Conservation (phyloP, 1,140 invertebrate genomes). For the Ladona fulva region DNA sequence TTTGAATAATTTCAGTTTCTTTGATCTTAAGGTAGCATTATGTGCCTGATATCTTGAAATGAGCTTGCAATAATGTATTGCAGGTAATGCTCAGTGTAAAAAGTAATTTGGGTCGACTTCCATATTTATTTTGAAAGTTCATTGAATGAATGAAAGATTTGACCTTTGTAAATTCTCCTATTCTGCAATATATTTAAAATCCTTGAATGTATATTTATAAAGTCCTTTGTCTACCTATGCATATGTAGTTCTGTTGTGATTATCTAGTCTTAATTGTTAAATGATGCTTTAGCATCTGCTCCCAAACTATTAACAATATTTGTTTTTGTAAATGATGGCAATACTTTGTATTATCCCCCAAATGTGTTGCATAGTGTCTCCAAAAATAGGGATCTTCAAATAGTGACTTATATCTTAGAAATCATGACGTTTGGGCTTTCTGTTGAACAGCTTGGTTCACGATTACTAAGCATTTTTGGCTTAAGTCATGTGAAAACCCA, state of each 20-base stretch:
- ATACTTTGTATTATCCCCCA: not conserved
- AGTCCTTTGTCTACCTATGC: not conserved
- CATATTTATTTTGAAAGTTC: not conserved
- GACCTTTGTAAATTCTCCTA: not conserved
- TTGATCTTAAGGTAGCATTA: too few species aligned
- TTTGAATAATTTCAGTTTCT: too few species aligned
- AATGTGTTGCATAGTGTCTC: not conserved
- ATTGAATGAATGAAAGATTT: not conserved
- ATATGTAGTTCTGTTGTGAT: not conserved
- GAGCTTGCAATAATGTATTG: not conserved
- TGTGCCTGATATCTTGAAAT: not conserved
- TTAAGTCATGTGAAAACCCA: not conserved
- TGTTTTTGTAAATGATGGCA: not conserved
- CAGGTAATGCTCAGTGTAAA: not conserved
- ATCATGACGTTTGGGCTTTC: not conserved
- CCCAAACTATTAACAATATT: not conserved
- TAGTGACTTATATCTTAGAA: too few species aligned
- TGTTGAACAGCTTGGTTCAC: not conserved
- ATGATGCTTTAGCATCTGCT: not conserved
- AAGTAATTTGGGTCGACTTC: not conserved
- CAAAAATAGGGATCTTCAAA: not conserved
- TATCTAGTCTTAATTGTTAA: constrained; percentile 7
- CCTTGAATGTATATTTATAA: not conserved
- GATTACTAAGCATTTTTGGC: not conserved
- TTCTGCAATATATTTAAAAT: not conserved